Evolutionary conservation across 1,140 invertebrate genomes (phyloP).

Genomic region (Apis cerana): DNA sequence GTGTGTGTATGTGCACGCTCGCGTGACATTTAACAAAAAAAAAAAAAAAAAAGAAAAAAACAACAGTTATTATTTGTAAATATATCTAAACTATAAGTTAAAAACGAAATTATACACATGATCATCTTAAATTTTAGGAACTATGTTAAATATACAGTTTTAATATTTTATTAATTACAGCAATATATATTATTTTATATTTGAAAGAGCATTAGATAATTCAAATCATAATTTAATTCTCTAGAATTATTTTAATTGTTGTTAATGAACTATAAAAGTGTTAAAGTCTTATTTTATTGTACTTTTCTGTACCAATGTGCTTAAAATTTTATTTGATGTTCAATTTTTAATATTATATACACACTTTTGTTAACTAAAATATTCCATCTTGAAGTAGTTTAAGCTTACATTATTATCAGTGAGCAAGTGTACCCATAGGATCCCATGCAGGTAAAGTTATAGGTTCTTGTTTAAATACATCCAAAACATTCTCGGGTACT

Average conservation of each 20-base stretch:
- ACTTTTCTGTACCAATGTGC: constrained; percentile 11
- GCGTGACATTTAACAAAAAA: not conserved
- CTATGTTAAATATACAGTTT: constrained; percentile 32
- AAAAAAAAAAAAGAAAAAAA: not conserved
- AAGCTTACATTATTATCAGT: constrained; percentile 69
- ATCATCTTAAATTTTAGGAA: constrained; percentile 22
- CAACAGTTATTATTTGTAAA: not conserved
- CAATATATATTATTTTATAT: constrained; percentile 16
- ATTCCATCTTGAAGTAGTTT: constrained; percentile 35
- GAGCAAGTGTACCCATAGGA: constrained; percentile 93
- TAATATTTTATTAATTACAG: constrained; percentile 19
- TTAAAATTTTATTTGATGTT: constrained; percentile 33
- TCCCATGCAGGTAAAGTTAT: constrained; percentile 94
- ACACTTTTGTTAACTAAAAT: constrained; percentile 34
- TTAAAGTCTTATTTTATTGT: constrained; percentile 18
- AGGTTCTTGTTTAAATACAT: constrained; percentile 88
- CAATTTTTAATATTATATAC: constrained; percentile 26
- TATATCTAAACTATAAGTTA: not conserved
- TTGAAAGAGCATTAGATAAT: not conserved
- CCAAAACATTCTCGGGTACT: constrained; percentile 88
- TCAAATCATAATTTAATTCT: not conserved
- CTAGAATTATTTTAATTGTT: constrained; percentile 1
- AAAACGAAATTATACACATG: not conserved
- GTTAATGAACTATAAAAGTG: constrained; percentile 25
- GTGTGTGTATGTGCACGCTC: too few species aligned